Base-by-base conservation (phyloP, 1,140 invertebrate genomes). In the Zaprionus ghesquierei region DNA sequence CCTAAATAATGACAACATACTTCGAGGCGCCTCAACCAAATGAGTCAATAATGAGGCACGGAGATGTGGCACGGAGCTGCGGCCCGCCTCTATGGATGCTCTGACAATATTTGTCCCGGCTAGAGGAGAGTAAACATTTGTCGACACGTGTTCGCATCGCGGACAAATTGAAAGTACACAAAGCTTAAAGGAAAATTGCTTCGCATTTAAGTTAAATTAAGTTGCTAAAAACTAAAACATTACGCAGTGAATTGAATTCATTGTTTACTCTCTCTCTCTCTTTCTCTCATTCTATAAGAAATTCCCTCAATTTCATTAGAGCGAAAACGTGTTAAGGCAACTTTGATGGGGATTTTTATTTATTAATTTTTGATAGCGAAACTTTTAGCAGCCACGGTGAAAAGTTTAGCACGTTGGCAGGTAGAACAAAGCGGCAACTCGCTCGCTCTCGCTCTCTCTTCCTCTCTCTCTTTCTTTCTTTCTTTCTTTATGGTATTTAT, bases 11-110 rank as follows among this genome's bases (percentile, higher is more conserved):
- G 75, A 87, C 82, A 81, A 81, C 82, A 87, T 87, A 81, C 81
- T 86, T 86, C 44, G 56, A 46, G 82, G 66, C 82, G 78, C 63
- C 81, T 87, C 78, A 41, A 38, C 69, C 44, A 86, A 86, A 86
- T 78, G 81, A 81, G 81, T 86, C 81, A 81, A 86, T 86, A 86
- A 86, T 81, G 81, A 78, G 81, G 75, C 70, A 77, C 5, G n/a
- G 70, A 70, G 81, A 84, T 25, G 56, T 64, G 59, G n/a, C n/a
- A n/a, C n/a, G n/a, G n/a, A n/a, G n/a, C n/a, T n/a, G n/a, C n/a
- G n/a, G n/a, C 15, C 9, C 15, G 3, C 20, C 15, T 25, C n/a
- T 13, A 31, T n/a, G n/a, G n/a, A n/a, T n/a, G n/a, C n/a, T n/a
- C n/a, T n/a, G n/a, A n/a, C 23, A 60, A 60, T 53, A 69, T 49